Evolutionary conservation across 2,888 invertebrate genomes (phyloP).

Genomic region (Malthinus seriepunctatus): DNA sequence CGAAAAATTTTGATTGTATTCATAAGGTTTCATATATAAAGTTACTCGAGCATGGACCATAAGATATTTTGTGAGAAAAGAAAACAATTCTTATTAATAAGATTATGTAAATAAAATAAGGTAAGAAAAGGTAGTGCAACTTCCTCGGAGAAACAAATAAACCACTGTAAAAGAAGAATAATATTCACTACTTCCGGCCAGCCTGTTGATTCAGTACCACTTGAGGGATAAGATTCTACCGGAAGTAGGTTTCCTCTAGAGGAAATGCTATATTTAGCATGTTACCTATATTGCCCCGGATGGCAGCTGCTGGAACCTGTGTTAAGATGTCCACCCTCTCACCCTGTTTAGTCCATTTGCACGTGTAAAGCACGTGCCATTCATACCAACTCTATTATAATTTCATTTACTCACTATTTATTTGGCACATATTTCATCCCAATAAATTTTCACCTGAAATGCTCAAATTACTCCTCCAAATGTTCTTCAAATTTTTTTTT

Average conservation of each 20-base stretch:
- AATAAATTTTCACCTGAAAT: no score
- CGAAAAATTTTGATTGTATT: constrained; percentile 6
- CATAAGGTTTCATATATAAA: neutral
- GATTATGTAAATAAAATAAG: neutral
- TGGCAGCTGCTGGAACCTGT: constrained; percentile 49
- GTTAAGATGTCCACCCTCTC: constrained; percentile 41
- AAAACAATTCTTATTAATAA: neutral
- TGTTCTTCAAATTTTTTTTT: no score
- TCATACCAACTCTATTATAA: constrained; percentile 1
- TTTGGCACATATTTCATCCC: neutral
- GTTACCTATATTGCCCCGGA: constrained; percentile 48
- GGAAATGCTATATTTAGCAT: constrained; percentile 51
- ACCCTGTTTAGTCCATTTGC: constrained; percentile 29
- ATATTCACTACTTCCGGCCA: constrained; percentile 47
- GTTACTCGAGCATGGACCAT: neutral
- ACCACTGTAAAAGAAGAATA: constrained; percentile 43
- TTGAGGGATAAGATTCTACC: constrained; percentile 50
- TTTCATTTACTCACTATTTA: neutral
- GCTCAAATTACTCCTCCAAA: no score
- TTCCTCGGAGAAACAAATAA: constrained; percentile 41
- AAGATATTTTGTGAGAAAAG: neutral
- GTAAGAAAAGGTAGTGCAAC: constrained; percentile 10
- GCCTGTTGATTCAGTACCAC: constrained; percentile 53
- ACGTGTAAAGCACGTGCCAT: constrained; percentile 45
- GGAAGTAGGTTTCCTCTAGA: constrained; percentile 50